These are phyloP conservation scores for Callorhinus ursinus DNA, from an alignment of 2,113 vertebrate genomes.

Conservation along the genomic window DNA sequence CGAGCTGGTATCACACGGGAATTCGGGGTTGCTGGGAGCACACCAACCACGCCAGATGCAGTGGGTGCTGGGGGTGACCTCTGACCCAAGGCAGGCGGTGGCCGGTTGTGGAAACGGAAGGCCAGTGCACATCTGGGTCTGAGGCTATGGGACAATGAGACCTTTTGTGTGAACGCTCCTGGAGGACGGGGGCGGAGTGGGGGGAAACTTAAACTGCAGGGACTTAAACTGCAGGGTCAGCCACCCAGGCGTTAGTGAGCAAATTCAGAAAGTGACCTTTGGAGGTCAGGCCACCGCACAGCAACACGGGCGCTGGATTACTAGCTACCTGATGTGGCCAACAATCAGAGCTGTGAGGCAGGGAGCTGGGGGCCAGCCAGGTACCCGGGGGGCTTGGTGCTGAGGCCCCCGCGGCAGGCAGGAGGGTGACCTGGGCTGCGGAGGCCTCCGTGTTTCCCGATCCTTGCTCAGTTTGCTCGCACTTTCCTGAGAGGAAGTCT, in stretches of 20 bases:
- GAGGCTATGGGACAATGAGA: not conserved
- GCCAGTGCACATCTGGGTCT: not conserved
- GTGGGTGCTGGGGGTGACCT: not conserved
- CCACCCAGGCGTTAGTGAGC: not conserved
- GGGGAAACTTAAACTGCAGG: no score
- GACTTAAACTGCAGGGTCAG: not conserved
- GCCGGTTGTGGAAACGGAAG: not conserved
- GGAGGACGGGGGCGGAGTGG: not conserved
- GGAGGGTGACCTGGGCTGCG: not conserved
- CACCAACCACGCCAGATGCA: fast-evolving
- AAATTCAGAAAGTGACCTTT: not conserved
- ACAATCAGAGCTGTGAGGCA: not conserved
- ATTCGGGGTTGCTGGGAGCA: fast-evolving
- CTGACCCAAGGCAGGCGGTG: not conserved
- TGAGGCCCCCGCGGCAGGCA: fast-evolving
- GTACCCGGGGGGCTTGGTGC: not conserved
- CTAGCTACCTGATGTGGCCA: fast-evolving
- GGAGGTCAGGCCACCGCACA: not conserved
- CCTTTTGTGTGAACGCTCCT: not conserved
- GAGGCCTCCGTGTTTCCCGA: not conserved
- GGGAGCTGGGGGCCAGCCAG: not conserved
- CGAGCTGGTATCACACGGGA: not conserved
- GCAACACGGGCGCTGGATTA: fast-evolving
- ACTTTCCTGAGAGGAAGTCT: not conserved
- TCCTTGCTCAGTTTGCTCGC: fast-evolving